These are phyloP conservation scores for Brachionus angularis DNA, from an alignment of 1,140 invertebrate genomes.

Conservation along the genomic window DNA sequence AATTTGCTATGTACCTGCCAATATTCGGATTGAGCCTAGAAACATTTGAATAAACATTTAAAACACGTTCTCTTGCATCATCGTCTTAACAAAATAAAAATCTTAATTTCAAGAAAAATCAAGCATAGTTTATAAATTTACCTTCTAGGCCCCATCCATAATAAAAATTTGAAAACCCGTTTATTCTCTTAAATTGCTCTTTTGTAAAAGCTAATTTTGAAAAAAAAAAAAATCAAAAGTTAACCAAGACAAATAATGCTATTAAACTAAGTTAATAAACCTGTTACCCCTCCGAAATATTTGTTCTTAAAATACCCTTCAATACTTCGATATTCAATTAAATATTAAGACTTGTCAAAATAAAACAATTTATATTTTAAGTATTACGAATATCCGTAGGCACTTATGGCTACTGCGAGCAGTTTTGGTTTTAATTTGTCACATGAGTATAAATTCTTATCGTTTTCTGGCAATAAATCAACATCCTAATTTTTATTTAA, in stretches of 20 bases:
- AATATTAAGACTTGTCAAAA: background rate
- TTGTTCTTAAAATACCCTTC: constrained; percentile 36
- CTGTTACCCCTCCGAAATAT: constrained; percentile 31
- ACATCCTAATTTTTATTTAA: constrained; percentile 65
- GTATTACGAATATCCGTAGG: constrained; percentile 61
- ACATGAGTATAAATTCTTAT: constrained; percentile 83
- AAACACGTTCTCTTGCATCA: constrained; percentile 19
- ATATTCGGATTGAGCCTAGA: background rate
- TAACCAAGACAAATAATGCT: no score
- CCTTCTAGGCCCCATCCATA: constrained; percentile 52
- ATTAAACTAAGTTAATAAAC: no score
- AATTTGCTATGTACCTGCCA: constrained; percentile 30
- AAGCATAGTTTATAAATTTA: background rate
- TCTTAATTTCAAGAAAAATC: background rate
- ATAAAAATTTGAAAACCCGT: constrained; percentile 45
- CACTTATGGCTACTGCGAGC: constrained; percentile 41
- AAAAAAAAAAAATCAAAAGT: no score
- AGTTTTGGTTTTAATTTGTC: constrained; percentile 78
- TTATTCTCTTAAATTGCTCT: constrained; percentile 44
- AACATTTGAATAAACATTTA: background rate
- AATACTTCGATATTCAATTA: background rate
- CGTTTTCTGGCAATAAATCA: constrained; percentile 81
- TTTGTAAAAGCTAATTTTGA: constrained; percentile 45
- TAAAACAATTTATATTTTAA: background rate
- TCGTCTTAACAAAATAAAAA: constrained; percentile 27